Base-by-base conservation (phyloP, 2,797 vertebrate species). In the Poliocrania exsul region DNA sequence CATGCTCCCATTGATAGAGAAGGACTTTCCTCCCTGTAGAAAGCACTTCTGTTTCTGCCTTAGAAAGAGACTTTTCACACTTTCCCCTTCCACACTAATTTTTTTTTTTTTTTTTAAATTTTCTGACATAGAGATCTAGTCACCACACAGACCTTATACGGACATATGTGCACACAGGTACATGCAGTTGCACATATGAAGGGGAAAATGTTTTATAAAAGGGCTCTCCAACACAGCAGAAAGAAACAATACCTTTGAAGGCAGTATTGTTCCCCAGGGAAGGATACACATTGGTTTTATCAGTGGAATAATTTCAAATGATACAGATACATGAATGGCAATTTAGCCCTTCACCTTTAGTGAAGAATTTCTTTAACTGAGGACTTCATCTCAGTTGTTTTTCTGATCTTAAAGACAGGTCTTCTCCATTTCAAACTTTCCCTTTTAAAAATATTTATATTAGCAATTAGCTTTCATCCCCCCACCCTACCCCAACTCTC, bases 271-370 rank as follows among this genome's bases (percentile, higher is more conserved):
- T 96, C 95, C 85, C 80, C 25, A 72, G 93, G 81, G 96, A 95
- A 74, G 62, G 81, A 90, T n/a, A 78, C 80, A 77, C 75, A 69
- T 81, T 80, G 18, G 85, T 92, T 97, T 95, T 97, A 97, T 95
- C 97, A 97, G 96, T 96, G 95, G 95, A 97, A 94, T 97, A 95
- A 96, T 97, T 97, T 97, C 91, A 96, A 92, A 96, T 93, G 81
- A 96, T 97, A 95, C 38, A 94, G 81, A 93, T 94, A 97, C 86
- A 95, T 95, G 91, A 97, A 97, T 64, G 46, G 66, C 94, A 97
- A 97, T 97, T 97, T 95, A 97, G 88, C 86, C 92, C 92, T 97
- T 97, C 93, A 95, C 88, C 73, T 97, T 88, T 92, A 84, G 96
- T 74, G 93, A 96, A 79, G 44, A 50, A 89, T 96, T 91, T 83